Evolutionary conservation across 1,140 invertebrate genomes (phyloP), one percentile per base, ranked within the genome.

Genomic region (Panagrolaimus sp.): DNA sequence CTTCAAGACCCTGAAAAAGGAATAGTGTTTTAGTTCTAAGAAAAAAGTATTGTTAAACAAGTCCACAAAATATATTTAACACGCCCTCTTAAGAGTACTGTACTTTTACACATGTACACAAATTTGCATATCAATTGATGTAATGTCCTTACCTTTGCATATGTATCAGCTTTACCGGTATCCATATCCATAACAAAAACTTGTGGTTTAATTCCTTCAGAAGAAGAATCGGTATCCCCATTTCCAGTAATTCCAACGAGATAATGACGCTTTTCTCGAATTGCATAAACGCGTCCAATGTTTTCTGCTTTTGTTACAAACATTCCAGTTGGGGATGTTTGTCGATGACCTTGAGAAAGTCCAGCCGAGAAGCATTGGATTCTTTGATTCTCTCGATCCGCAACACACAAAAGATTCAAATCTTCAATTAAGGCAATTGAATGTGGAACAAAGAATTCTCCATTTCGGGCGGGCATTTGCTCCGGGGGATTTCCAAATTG

Each of bases 371-470:
- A 88, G 73, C 85, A 86, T 76, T 86, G 84, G 44, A 87, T 90
- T 17, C 84, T 87, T 86, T 89, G 89, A 81, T 96, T 91, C 84
- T 96, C 93, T 71, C 94, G 88, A 85, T 98, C 94, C n/a, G 94
- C 94, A 15, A 96, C 89, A 84, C 93, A 96, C 0, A 96, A 80
- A 0, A 92, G 83, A 80, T 93, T 91, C 67, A 89, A 83, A 43
- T 91, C 87, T 80, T 94, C 91, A 64, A 93, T 85, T 24, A 97
- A 84, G 0, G 91, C 89, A 21, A 96, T 84, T 55, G 89, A 90
- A 84, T 96, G 94, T 0, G 93, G 91, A 38, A 92, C 88, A 76
- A 87, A 86, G 43, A 92, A 84, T 63, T 82, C 71, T 21, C 76
- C 76, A 7, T n/a, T 44, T 55, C 63, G 52, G 4, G 76, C 67